Evolutionary conservation across 2,113 vertebrate species (phyloP), one percentile per base, ranked within the genome.

Genomic region (Zeus faber): DNA sequence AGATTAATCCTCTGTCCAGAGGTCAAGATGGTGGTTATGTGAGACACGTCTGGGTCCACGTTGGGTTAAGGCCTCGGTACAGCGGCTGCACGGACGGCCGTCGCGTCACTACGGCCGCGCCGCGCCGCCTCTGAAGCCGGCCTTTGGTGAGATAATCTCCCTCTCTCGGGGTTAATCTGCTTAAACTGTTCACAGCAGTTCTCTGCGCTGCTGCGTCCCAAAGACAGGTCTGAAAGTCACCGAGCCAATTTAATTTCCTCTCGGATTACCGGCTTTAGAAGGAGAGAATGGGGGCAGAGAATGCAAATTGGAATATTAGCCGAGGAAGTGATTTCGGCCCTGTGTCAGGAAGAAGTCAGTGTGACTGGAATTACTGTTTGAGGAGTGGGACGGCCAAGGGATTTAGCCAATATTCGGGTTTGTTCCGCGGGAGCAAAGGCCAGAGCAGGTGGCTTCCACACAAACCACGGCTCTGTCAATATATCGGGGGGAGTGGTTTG

Each of bases 231-330:
- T 25, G 22, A 64, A 31, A 77, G 65, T 73, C 70, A 61, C 58
- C 72, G 46, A 73, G 53, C 65, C 77, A 77, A 81, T 77, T 76
- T 77, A 43, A 76, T 77, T 81, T 84, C 73, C 79, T 80, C 54
- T 39, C 58, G 72, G 67, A 76, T 81, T 77, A 67, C 46, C 37
- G 59, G 52, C 65, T 70, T 62, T 40, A n/a, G 47, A n/a, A n/a
- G n/a, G n/a, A n/a, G n/a, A n/a, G n/a, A n/a, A n/a, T n/a, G n/a
- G n/a, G 29, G 48, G 25, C 22, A 18, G 46, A 7, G 7, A 9
- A 17, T 1, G 31, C 14, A 50, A 65, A 31, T 43, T 11, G 40
- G 23, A 47, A 50, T 43, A 48, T 43, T 41, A 58, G 21, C 46
- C 47, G 54, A 46, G 21, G 22, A n/a, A n/a, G n/a, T n/a, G n/a